Conservation (phyloP, 2,797 vertebrate species). For the Trematomus bernacchii region DNA sequence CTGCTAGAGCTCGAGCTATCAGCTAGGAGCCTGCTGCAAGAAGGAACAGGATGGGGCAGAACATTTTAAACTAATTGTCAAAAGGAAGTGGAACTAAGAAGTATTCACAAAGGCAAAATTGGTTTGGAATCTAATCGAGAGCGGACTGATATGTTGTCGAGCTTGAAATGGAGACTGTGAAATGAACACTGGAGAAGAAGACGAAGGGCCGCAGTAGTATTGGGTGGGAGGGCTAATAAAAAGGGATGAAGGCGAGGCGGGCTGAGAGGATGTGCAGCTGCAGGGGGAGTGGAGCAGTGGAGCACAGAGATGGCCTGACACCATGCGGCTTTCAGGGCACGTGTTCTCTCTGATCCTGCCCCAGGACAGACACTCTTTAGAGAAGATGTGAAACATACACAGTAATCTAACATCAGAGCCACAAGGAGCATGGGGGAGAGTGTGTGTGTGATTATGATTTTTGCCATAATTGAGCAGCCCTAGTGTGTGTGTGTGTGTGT, state of each 20-base stretch:
- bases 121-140: constrained; percentile 60
- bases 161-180: constrained; percentile 44
- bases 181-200: constrained; percentile 37
- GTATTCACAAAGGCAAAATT: constrained; percentile 56
- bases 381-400: constrained; percentile 27
- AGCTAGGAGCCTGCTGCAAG: constrained; percentile 10
- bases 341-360: constrained; percentile 35
- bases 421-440: not conserved
- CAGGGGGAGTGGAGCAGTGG: constrained; percentile 23
- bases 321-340: constrained; percentile 47
- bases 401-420: constrained; percentile 27
- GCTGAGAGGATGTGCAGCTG: constrained; percentile 17
- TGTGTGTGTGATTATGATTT: not conserved
- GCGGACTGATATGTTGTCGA: constrained; percentile 22
- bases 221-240: constrained; percentile 23
- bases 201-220: constrained; percentile 10
- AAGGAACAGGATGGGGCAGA: constrained; percentile 28
- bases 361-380: constrained; percentile 31
- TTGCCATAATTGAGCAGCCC: too few species aligned
- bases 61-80: constrained; percentile 59
- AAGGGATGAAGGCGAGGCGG: constrained; percentile 20
- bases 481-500: not conserved
- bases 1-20: constrained; percentile 7
- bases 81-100: constrained; percentile 61
- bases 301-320: constrained; percentile 40